Evolutionary conservation across 2,888 invertebrate species (phyloP).

Genomic region (Syrista parreyssii): DNA sequence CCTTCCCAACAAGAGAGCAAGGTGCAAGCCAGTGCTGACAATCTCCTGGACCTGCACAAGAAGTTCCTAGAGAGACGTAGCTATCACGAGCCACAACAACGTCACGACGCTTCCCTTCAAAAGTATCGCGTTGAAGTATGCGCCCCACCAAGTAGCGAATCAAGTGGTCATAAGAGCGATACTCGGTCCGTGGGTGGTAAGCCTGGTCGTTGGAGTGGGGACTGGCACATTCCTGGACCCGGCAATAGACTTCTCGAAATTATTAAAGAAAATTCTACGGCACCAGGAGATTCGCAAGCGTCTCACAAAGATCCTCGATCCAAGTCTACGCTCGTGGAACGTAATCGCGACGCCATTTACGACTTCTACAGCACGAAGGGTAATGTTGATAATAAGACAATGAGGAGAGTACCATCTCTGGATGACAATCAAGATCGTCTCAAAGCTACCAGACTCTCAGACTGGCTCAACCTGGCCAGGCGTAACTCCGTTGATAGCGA

Average conservation of each 20-base stretch:
- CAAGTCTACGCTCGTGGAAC: slow-evolving; percentile 5
- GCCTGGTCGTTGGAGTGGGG: slow-evolving; percentile 20
- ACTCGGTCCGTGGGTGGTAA: slow-evolving; percentile 12
- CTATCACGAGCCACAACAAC: slow-evolving; percentile 66
- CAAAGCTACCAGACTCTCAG: slow-evolving; percentile 55
- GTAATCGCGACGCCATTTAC: slow-evolving; percentile 19
- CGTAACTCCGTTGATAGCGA: slow-evolving; percentile 32
- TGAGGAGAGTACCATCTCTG: slow-evolving; percentile 1
- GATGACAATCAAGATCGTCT: slow-evolving; percentile 48
- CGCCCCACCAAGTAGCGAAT: slow-evolving; percentile 2
- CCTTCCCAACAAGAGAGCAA: slow-evolving; percentile 76
- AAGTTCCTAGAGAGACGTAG: slow-evolving; percentile 77
- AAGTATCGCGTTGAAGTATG: slow-evolving; percentile 38
- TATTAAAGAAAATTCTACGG: slow-evolving; percentile 52
- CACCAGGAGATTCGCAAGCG: slow-evolving; percentile 1
- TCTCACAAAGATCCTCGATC: not conserved
- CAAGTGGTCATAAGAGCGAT: slow-evolving; percentile 10
- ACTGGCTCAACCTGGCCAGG: slow-evolving; percentile 61
- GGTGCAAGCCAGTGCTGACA: slow-evolving; percentile 71
- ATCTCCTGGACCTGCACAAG: slow-evolving; percentile 76
- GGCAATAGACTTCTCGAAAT: slow-evolving; percentile 50
- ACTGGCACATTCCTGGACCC: slow-evolving; percentile 25
- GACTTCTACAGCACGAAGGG: slow-evolving; percentile 15
- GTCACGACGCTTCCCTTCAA: slow-evolving; percentile 15
- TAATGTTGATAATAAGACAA: not conserved